Percentiles rank a stretch among this genome's conserved stretches.
Evolutionary conservation across 2,113 vertebrate species (phyloP).

Genomic region (Seriola dumerili): DNA sequence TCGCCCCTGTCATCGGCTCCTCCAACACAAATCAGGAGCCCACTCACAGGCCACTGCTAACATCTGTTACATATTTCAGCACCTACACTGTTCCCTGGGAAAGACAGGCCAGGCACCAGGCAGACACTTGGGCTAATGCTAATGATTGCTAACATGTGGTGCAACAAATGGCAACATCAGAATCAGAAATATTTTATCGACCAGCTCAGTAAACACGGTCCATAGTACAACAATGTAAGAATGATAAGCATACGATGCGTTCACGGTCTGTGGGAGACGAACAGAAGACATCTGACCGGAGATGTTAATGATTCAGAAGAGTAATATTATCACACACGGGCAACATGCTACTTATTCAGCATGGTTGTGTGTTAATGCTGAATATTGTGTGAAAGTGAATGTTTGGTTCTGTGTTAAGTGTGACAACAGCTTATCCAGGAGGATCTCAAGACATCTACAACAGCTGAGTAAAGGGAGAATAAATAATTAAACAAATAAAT

Average conservation of each 20-base stretch:
- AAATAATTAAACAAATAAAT: too few relatives aligned
- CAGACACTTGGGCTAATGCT: neutral
- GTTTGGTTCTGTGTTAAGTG: neutral
- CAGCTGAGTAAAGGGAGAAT: too few relatives aligned
- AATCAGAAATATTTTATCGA: neutral
- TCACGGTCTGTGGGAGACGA: neutral
- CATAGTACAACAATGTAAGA: too few relatives aligned
- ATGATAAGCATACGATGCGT: too few relatives aligned
- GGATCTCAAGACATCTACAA: too few relatives aligned
- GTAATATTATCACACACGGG: neutral
- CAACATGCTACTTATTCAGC: neutral
- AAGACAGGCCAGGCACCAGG: slow-evolving; percentile 3
- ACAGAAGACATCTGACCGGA: too few relatives aligned
- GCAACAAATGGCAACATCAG: neutral
- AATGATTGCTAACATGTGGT: neutral
- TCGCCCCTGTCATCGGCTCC: slow-evolving; percentile 30
- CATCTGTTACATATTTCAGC: slow-evolving; percentile 52
- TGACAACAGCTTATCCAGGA: too few relatives aligned
- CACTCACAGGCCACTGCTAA: slow-evolving; percentile 40
- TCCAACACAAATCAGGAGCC: slow-evolving; percentile 39
- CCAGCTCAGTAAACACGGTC: neutral
- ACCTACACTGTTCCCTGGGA: neutral
- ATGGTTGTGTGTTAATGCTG: neutral
- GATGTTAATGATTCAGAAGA: neutral
- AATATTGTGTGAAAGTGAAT: neutral